These are phyloP conservation scores for Lasioglossum oenotherae DNA, from an alignment of 2,888 invertebrate genomes.

Conservation along the genomic window DNA sequence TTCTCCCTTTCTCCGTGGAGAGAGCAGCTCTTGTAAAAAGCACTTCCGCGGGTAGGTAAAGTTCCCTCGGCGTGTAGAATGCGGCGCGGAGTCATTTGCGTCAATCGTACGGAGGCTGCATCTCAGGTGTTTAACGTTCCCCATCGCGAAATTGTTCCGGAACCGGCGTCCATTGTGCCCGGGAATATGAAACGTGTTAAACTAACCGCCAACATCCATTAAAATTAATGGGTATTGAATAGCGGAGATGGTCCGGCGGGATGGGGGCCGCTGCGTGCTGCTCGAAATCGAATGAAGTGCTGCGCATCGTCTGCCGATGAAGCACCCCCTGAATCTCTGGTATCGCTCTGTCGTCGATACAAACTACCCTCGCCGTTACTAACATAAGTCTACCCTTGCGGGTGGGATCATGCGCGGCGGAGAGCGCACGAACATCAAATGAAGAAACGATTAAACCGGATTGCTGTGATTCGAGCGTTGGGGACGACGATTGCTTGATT, in stretches of 20 bases:
- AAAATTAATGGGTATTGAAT: slow-evolving; percentile 81
- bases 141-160: slow-evolving; percentile 70
- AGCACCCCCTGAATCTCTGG: slow-evolving; percentile 28
- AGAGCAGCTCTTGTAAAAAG: slow-evolving; percentile 39
- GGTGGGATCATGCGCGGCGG: background rate
- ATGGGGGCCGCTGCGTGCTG: slow-evolving; percentile 45
- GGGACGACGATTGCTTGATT: background rate
- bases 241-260: slow-evolving; percentile 70
- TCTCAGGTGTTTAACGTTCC: slow-evolving; percentile 68
- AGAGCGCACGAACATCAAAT: background rate
- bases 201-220: slow-evolving; percentile 77
- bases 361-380: slow-evolving; percentile 8
- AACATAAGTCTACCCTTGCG: background rate
- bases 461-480: background rate
- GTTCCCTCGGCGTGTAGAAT: slow-evolving; percentile 15
- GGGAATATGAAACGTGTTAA: slow-evolving; percentile 75
- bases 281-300: slow-evolving; percentile 66
- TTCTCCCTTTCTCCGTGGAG: background rate
- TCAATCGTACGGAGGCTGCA: slow-evolving; percentile 47
- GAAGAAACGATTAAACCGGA: background rate
- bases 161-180: slow-evolving; percentile 67
- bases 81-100: slow-evolving; percentile 28
- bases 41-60: slow-evolving; percentile 23
- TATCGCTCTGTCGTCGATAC: slow-evolving; percentile 23
- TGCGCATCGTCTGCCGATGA: slow-evolving; percentile 48